Percentiles rank a stretch among this genome's conserved stretches.
Evolutionary conservation across 2,113 vertebrate species (phyloP).

Genomic region (Daubentonia madagascariensis): DNA sequence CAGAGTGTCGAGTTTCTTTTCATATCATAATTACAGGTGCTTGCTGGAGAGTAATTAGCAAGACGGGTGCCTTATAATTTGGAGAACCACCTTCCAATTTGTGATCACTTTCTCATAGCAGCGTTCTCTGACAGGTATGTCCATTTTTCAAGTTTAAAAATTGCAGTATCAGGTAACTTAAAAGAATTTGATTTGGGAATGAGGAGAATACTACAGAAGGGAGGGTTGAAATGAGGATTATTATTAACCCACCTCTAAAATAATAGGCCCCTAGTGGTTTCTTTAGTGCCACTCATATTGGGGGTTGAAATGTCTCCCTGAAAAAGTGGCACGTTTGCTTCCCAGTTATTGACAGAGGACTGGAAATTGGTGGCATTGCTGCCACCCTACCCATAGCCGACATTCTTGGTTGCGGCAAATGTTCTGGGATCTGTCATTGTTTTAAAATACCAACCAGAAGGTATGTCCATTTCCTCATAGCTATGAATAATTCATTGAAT

Average conservation of each 20-base stretch:
- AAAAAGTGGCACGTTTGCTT: constrained; percentile 32
- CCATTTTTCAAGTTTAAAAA: constrained; percentile 53
- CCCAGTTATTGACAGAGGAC: not conserved
- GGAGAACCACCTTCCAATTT: constrained; percentile 67
- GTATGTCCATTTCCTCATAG: constrained; percentile 9
- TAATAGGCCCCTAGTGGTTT: not conserved
- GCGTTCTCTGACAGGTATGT: constrained; percentile 29
- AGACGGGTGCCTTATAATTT: constrained; percentile 63
- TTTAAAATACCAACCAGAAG: constrained; percentile 13
- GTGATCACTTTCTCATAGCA: constrained; percentile 9
- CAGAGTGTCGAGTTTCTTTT: constrained; percentile 63
- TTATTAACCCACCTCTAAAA: not conserved
- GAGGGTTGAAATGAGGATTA: not conserved
- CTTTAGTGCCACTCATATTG: not conserved
- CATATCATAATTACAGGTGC: constrained; percentile 70
- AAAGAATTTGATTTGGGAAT: not conserved
- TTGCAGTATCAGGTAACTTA: not conserved
- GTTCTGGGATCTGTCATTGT: constrained; percentile 63
- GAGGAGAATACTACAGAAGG: not conserved
- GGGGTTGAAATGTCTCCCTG: not conserved
- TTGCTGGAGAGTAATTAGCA: constrained; percentile 76
- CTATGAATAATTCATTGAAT: constrained; percentile 78
- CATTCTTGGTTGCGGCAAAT: constrained; percentile 50
- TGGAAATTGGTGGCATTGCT: not conserved
- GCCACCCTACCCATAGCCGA: not conserved